phyloP scores from a whole-genome alignment of 2,888 invertebrate genomes.

The Limnephilus lunatus region DNA sequence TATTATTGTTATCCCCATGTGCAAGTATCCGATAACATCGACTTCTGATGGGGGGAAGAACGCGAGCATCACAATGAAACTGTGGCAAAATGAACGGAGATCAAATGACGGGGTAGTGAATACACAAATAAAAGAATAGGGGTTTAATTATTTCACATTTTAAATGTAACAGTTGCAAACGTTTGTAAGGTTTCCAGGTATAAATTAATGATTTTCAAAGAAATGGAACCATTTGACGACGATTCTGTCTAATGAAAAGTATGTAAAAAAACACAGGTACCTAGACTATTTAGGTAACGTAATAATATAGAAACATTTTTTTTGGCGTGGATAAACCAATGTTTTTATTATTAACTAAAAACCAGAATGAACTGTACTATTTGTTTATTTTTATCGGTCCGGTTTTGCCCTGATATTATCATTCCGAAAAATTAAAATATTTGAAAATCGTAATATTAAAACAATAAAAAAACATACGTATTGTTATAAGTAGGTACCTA shows the following conservation, averaged over 20 bases:
- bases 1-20: conserved; percentile 8
- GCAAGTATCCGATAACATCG: conserved; percentile 39
- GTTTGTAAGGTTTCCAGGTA: background rate
- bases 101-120: conserved; percentile 47
- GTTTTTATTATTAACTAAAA: too few relatives aligned
- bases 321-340: too few relatives aligned
- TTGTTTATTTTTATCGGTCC: background rate
- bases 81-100: conserved; percentile 50
- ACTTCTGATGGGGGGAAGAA: conserved; percentile 36
- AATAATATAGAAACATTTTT: too few relatives aligned
- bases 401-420: background rate
- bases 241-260: background rate
- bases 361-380: rapidly evolving
- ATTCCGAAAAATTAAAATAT: too few relatives aligned
- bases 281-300: too few relatives aligned
- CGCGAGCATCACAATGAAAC: conserved; percentile 9
- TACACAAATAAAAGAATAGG: conserved; percentile 33
- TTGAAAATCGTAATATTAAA: too few relatives aligned
- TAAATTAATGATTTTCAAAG: background rate
- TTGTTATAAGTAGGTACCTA: too few relatives aligned
- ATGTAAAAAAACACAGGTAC: background rate
- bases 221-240: background rate
- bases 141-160: conserved; percentile 56
- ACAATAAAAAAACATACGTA: too few relatives aligned
- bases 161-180: conserved; percentile 34